Base-by-base conservation (phyloP, 2,888 invertebrate species). In the Himalopsyche tibetana region DNA sequence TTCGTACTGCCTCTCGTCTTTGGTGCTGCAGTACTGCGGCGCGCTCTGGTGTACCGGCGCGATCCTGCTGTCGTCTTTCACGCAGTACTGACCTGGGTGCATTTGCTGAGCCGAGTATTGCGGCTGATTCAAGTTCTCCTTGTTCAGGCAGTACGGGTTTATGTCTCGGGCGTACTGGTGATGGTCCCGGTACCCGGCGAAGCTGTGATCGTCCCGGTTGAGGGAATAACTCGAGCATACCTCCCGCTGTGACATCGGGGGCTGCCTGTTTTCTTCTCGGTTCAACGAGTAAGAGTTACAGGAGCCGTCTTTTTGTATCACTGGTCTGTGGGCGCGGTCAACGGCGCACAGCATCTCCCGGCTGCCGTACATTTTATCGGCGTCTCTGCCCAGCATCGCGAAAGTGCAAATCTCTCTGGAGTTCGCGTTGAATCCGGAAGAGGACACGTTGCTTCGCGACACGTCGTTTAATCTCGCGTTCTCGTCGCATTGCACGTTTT, bases 361-460 rank as follows among this genome's bases (percentile, higher is more conserved):
- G 36, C 74, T 74, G 11, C 74, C 74, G 38, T 74, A 74, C 74
- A 74, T 74, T 36, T 74, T 74, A 3, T 74, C 74, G 4, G 74
- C 12, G 12, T 74, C 74, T 36, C 74, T 28, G 3, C 74, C 74
- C 0, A 74, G 74, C 74, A 74, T 74, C 3, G 74, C 74, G 4
- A 74, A 74, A 2, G 80, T 80, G 28, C 80, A 80, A 4, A 80
- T 80, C n/a, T 80, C 80, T 12, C 80, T 6, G 5, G 80, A 80
- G 9, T 45, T 51, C n/a, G 80, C 80, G 17, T 80, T 80, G 51
- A 80, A 80, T 11, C 80, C 80, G 40, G 45, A 38, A 12, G 74
- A 36, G 8, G 74, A 74, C 36, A 74, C 74, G 36, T 74, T 74
- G 36, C 38, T 74, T 0, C 74, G 19, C 36, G 74, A 74, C 3